Evolutionary conservation across 2,888 invertebrate species (phyloP).

Genomic region (Xestia rhomboidea): DNA sequence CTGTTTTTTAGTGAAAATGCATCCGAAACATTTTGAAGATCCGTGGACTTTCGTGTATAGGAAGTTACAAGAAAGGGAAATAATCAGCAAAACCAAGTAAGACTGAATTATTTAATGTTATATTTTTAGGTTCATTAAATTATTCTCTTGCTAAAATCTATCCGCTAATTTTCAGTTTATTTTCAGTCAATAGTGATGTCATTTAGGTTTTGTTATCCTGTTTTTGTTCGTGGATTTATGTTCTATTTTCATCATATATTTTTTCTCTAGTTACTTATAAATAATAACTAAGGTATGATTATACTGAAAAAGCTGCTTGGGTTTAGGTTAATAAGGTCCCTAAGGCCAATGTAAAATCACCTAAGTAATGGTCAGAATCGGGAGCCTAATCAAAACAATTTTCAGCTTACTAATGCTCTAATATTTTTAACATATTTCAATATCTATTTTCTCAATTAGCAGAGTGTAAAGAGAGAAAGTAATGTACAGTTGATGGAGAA

Average conservation of each 20-base stretch:
- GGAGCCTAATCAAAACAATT: neutral
- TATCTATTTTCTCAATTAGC: neutral
- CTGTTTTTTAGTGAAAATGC: constrained; percentile 72
- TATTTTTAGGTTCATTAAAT: neutral
- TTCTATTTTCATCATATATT: neutral
- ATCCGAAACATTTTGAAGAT: constrained; percentile 74
- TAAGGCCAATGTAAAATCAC: neutral
- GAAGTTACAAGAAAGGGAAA: constrained; percentile 84
- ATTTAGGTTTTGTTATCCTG: constrained; percentile 29
- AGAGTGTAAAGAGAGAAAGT: neutral
- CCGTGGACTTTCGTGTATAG: constrained; percentile 85
- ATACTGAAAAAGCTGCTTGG: neutral
- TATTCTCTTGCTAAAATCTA: neutral
- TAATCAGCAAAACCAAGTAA: constrained; percentile 84
- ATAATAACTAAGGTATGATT: neutral
- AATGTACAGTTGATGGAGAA: neutral
- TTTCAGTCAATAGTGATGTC: constrained; percentile 17
- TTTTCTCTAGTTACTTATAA: neutral
- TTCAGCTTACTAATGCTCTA: neutral
- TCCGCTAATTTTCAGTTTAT: neutral
- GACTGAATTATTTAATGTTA: constrained; percentile 52
- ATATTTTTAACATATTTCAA: neutral
- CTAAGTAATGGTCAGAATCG: neutral
- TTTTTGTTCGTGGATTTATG: neutral
- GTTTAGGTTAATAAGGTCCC: neutral